Evolutionary conservation across 2,113 vertebrate genomes (phyloP).

Genomic region (Chauna torquata): DNA sequence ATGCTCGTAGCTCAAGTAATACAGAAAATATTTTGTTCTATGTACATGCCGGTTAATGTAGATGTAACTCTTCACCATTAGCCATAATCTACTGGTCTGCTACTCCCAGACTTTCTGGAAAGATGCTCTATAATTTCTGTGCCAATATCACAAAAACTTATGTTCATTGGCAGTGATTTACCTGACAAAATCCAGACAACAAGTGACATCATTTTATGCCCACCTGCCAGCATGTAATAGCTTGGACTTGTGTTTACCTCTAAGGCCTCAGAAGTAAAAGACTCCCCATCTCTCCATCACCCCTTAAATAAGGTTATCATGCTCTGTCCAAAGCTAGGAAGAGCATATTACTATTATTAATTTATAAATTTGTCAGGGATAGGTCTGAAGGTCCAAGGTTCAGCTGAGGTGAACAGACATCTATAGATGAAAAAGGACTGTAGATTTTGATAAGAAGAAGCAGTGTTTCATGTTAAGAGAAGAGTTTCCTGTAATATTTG

Average conservation of each 20-base stretch:
- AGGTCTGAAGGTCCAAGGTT: not conserved
- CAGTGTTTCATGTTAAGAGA: not conserved
- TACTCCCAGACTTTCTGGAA: not conserved
- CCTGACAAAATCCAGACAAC: not conserved
- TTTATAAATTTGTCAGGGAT: not conserved
- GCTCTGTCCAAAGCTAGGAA: not conserved
- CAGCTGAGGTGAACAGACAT: not conserved
- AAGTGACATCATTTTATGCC: not conserved
- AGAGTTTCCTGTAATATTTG: not conserved
- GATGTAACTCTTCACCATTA: not conserved
- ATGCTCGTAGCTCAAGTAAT: not conserved
- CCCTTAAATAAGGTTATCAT: not conserved
- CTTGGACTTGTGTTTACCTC: not conserved
- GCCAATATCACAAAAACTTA: not conserved
- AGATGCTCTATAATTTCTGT: not conserved
- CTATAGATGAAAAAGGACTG: not conserved
- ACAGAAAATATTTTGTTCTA: not conserved
- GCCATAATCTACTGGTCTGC: not conserved
- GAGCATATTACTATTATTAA: not conserved
- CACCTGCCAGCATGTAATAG: not conserved
- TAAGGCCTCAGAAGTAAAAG: not conserved
- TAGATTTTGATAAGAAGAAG: not conserved
- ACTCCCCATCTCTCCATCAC: not conserved
- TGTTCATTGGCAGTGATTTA: not conserved
- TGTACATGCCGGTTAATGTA: not conserved